Conservation (phyloP, 2,888 invertebrate species). For the Drosophila yooni region DNA sequence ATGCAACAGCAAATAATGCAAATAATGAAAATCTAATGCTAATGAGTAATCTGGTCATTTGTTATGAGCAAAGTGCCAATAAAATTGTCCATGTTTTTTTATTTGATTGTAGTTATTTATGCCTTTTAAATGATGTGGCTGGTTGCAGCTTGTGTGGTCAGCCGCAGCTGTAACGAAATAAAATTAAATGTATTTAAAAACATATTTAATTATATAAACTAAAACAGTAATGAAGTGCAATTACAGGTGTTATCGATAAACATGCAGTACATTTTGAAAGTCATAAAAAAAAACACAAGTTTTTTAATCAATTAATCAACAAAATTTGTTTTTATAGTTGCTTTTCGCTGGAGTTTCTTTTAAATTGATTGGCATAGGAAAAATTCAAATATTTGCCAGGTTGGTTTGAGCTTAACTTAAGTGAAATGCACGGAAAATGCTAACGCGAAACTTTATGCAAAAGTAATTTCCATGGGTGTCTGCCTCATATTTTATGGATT, state of each 20-base stretch:
- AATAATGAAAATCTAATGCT: background rate
- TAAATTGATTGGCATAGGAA: constrained; percentile 5
- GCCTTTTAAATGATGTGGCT: constrained; percentile 5
- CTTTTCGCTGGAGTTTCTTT: background rate
- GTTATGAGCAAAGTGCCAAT: background rate
- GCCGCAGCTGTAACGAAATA: constrained; percentile 21
- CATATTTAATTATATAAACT: constrained; percentile 4
- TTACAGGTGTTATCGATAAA: background rate
- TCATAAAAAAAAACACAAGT: background rate
- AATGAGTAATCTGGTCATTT: background rate
- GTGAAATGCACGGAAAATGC: constrained; percentile 3
- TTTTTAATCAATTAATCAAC: background rate
- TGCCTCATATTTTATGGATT: constrained; percentile 37
- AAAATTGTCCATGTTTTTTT: background rate
- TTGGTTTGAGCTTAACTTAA: constrained; percentile 19
- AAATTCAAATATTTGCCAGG: constrained; percentile 16
- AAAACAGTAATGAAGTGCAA: constrained; percentile 6
- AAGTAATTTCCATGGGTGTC: constrained; percentile 28
- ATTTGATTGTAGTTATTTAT: background rate
- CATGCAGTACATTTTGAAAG: background rate
- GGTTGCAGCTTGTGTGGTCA: constrained; percentile 1
- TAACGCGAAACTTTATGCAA: constrained; percentile 20
- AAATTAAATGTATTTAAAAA: constrained; percentile 13
- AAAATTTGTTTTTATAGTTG: background rate
- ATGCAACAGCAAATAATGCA: background rate